Conservation (phyloP, 2,113 vertebrate species). For the Nothocercus julius region DNA sequence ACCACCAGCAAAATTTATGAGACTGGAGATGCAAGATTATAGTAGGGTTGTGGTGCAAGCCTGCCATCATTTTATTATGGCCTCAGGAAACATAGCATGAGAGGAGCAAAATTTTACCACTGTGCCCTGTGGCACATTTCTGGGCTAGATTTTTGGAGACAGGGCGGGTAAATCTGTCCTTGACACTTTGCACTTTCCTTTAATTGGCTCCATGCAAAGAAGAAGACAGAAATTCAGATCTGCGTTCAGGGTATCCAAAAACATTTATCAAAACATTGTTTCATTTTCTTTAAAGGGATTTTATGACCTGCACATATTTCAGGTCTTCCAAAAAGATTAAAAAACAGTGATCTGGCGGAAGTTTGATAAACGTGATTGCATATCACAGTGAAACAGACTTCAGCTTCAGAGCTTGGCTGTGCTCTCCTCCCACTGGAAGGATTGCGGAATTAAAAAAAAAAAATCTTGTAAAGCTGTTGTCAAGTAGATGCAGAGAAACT, state of each 20-base stretch:
- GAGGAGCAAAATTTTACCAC: not conserved
- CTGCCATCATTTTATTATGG: not conserved
- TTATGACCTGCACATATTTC: not conserved
- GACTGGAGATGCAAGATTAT: not conserved
- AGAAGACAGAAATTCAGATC: not conserved
- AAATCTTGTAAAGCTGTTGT: not conserved
- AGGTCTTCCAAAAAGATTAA: not conserved
- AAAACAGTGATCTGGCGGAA: not conserved
- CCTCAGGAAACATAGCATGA: rapidly evolving
- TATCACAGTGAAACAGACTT: not conserved
- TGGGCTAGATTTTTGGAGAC: not conserved
- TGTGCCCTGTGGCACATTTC: not conserved
- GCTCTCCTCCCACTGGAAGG: not conserved
- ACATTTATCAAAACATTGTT: rapidly evolving
- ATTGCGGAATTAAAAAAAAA: not conserved
- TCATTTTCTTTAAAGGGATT: not conserved
- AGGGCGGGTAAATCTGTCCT: not conserved
- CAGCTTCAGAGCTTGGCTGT: not conserved
- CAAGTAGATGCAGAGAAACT: not conserved
- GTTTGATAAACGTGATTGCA: rapidly evolving
- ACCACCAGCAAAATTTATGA: not conserved
- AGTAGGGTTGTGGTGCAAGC: rapidly evolving
- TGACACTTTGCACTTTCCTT: not conserved
- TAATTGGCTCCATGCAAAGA: not conserved
- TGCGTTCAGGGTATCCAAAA: not conserved